These are phyloP conservation scores for Pantherophis alleghaniensis DNA, from an alignment of 2,797 vertebrate species.

Conservation along the genomic window DNA sequence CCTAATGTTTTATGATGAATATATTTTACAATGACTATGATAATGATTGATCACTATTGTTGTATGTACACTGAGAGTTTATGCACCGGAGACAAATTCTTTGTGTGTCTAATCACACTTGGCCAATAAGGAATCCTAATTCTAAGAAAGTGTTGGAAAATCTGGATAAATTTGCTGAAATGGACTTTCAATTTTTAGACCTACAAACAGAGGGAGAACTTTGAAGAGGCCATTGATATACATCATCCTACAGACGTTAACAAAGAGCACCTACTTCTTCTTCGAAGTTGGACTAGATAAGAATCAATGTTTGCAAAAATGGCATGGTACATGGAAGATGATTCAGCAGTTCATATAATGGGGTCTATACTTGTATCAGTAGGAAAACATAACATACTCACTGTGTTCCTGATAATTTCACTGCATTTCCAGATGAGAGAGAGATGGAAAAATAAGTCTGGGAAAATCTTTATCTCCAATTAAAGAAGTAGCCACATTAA, in stretches of 20 bases:
- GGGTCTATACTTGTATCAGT: neutral
- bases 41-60: neutral
- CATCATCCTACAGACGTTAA: neutral
- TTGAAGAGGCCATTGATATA: neutral
- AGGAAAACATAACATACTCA: neutral
- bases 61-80: neutral
- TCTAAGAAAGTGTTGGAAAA: no score
- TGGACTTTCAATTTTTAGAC: neutral
- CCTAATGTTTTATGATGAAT: neutral
- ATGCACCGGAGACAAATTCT: neutral
- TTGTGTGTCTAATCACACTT: neutral
- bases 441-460: constrained; percentile 39
- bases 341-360: neutral
- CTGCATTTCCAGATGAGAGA: constrained; percentile 34
- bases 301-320: neutral
- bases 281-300: neutral
- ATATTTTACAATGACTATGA: neutral
- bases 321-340: neutral
- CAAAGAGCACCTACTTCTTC: neutral
- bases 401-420: constrained; percentile 7
- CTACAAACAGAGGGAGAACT: neutral
- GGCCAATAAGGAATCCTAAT: neutral
- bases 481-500: constrained; percentile 41
- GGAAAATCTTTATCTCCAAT: constrained; percentile 19
- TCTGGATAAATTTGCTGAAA: neutral